Evolutionary conservation across 2,113 vertebrate genomes (phyloP), one percentile per base, ranked within the genome.

Genomic region (Chloroceryle aenea): DNA sequence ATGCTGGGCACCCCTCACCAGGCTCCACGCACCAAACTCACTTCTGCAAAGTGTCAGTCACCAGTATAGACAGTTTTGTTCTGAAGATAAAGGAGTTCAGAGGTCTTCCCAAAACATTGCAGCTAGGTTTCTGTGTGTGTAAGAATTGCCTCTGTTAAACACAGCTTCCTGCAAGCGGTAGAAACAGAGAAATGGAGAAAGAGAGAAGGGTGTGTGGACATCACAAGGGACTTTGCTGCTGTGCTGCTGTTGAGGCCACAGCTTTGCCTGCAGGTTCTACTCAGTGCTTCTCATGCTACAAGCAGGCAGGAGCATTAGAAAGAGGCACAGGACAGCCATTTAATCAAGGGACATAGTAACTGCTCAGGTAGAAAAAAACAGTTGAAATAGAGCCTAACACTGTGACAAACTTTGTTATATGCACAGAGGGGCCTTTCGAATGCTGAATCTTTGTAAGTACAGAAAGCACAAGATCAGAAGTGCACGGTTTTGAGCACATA

Each of bases 241-340:
- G 1, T 6, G 18, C 30, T 43, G 55, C 25, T 40, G 50, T 16
- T 9, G 55, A 22, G 56, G 59, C 25, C 61, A 74, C 30, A 42
- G 9, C n/a, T 48, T 63, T 3, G 1, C 3, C 75, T 76, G 30
- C 8, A 2, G 0, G 0, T 27, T 81, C 63, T 74, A 29, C 34
- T 67, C 4, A 0, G 29, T 9, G 26, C 20, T 32, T 20, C 34
- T 80, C 15, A 1, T 6, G 53, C 58, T 48, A 7, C 34, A 30
- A 56, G 59, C 29, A 29, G 56, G 20, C n/a, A 61, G 73, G 22
- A n/a, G 4, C 16, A 2, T 3, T 6, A 18, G 34, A 15, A 30
- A 75, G 40, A 59, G n/a, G 14, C 16, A 69, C 7, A 58, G n/a
- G 48, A 73, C 6, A 73, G 27, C 19, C 11, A 4, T 62, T 66